Percentiles rank a stretch among this genome's conserved stretches.
These are phyloP conservation scores for Pheucticus melanocephalus DNA, from an alignment of 2,113 vertebrate species.

Conservation along the genomic window DNA sequence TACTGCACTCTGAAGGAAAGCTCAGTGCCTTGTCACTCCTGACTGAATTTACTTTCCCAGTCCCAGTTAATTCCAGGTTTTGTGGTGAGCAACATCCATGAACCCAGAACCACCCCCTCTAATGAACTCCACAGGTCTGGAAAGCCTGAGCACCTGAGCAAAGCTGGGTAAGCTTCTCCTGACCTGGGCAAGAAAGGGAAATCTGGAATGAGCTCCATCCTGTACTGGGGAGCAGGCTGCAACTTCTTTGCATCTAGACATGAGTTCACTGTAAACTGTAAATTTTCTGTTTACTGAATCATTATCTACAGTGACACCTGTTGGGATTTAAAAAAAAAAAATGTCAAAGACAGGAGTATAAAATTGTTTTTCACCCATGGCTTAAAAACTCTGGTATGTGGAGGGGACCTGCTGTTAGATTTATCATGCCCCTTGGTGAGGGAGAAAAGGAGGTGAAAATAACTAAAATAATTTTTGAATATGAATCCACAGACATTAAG, in stretches of 20 bases:
- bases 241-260: not conserved
- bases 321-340: not conserved
- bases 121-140: not conserved
- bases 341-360: not conserved
- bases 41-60: not conserved
- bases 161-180: not conserved
- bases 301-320: not conserved
- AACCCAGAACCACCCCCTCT: not conserved
- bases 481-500: not conserved
- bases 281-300: not conserved
- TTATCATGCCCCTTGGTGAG: not conserved
- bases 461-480: not conserved
- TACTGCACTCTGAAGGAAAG: not conserved
- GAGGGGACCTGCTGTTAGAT: not conserved
- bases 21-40: not conserved
- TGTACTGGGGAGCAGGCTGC: not conserved
- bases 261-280: not conserved
- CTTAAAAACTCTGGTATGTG: not conserved
- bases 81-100: fast-evolving
- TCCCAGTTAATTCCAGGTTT: not conserved
- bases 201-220: not conserved
- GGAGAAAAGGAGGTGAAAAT: not conserved
- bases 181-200: not conserved
- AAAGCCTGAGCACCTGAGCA: not conserved
- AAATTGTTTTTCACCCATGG: not conserved